Conservation (phyloP, 2,113 vertebrate genomes). For the Microcebus griseorufus region DNA sequence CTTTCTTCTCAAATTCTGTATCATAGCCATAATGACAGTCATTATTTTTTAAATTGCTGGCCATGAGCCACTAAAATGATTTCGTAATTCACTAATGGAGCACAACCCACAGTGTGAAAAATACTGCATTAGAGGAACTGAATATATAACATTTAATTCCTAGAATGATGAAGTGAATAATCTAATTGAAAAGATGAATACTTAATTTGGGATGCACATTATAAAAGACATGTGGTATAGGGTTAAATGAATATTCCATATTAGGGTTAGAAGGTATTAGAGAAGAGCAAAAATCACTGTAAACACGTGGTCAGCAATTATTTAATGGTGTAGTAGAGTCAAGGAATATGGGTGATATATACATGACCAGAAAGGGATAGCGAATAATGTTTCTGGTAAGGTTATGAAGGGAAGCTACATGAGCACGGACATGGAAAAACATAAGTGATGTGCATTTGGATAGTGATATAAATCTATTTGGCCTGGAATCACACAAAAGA, state of each 20-base stretch:
- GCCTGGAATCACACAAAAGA: neutral
- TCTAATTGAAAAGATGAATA: constrained; percentile 23
- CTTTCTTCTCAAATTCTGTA: neutral
- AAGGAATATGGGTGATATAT: neutral
- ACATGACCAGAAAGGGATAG: neutral
- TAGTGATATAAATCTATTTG: neutral
- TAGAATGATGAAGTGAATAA: neutral
- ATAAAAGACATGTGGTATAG: neutral
- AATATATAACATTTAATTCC: constrained; percentile 7
- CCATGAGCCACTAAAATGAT: neutral
- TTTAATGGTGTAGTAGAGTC: neutral
- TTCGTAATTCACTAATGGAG: neutral
- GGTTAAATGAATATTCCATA: constrained; percentile 1
- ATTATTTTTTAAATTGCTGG: neutral
- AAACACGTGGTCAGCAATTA: neutral
- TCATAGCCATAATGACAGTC: neutral
- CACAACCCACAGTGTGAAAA: constrained; percentile 6
- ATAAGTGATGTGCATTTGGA: neutral
- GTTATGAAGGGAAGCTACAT: neutral
- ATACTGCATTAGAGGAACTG: neutral
- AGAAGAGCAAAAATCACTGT: neutral
- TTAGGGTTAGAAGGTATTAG: neutral
- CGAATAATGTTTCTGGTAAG: neutral
- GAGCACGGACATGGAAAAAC: neutral
- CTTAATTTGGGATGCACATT: neutral